Conservation (phyloP, 2,113 vertebrate species). For the Hemiscyllium ocellatum region DNA sequence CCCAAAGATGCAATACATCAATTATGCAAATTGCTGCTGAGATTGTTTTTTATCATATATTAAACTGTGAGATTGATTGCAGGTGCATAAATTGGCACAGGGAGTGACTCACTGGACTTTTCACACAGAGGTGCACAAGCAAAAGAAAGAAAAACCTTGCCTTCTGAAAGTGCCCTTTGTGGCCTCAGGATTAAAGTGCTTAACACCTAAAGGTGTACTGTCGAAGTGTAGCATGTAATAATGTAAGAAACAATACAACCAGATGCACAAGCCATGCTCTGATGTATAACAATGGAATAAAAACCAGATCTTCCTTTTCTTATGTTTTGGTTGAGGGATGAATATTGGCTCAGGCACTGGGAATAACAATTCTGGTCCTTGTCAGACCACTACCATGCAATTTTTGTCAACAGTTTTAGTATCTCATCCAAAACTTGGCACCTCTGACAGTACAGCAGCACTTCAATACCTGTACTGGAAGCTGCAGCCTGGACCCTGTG, state of each 20-base stretch:
- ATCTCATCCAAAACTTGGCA: not conserved
- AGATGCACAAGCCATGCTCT: not conserved
- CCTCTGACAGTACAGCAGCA: not conserved
- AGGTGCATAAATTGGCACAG: not conserved
- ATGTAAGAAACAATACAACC: not conserved
- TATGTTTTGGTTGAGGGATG: not conserved
- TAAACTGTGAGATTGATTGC: not conserved
- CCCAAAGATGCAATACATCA: not conserved
- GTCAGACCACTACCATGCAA: not conserved
- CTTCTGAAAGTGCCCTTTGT: not conserved
- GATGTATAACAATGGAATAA: not conserved
- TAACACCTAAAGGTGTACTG: not conserved
- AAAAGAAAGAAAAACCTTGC: not conserved
- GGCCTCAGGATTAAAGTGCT: not conserved
- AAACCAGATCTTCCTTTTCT: not conserved
- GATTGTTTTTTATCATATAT: not conserved
- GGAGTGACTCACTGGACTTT: not conserved
- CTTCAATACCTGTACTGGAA: not conserved
- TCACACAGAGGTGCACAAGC: not conserved
- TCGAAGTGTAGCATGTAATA: not conserved
- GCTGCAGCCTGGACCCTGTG: not conserved
- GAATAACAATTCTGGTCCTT: not conserved
- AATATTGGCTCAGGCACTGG: not conserved
- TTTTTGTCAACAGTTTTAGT: not conserved
- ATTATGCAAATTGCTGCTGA: slow-evolving; percentile 15